These are phyloP conservation scores for Macrophya annulata DNA, from an alignment of 2,888 invertebrate genomes.

Conservation along the genomic window DNA sequence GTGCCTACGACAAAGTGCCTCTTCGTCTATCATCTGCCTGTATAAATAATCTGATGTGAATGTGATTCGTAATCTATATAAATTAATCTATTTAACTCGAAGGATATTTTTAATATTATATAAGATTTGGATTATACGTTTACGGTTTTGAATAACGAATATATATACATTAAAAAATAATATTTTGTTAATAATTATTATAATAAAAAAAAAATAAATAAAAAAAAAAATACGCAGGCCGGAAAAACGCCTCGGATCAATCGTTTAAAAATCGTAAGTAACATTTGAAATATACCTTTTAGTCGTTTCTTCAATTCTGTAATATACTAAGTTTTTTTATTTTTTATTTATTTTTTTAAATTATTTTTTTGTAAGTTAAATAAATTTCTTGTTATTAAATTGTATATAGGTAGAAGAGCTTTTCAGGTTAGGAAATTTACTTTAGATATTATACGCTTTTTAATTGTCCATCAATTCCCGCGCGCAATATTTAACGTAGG, in stretches of 20 bases:
- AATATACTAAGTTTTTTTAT: too few relatives aligned
- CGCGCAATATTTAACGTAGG: too few relatives aligned
- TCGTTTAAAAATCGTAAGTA: slow-evolving; percentile 72
- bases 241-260: slow-evolving; percentile 69
- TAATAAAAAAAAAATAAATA: slow-evolving; percentile 27
- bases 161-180: not conserved
- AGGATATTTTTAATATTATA: slow-evolving; percentile 9
- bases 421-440: not conserved
- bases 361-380: too few relatives aligned
- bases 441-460: not conserved
- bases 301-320: not conserved
- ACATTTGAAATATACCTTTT: not conserved
- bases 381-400: too few relatives aligned
- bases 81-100: not conserved
- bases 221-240: slow-evolving; percentile 44
- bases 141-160: slow-evolving; percentile 7
- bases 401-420: too few relatives aligned
- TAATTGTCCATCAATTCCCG: not conserved
- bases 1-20: slow-evolving; percentile 51
- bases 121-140: not conserved
- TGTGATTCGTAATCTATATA: slow-evolving; percentile 25
- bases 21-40: not conserved
- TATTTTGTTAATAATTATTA: not conserved
- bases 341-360: too few relatives aligned
- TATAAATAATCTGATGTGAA: slow-evolving; percentile 21